phyloP scores from a whole-genome alignment of 2,797 vertebrate genomes.

The Sebastes oblongus region DNA sequence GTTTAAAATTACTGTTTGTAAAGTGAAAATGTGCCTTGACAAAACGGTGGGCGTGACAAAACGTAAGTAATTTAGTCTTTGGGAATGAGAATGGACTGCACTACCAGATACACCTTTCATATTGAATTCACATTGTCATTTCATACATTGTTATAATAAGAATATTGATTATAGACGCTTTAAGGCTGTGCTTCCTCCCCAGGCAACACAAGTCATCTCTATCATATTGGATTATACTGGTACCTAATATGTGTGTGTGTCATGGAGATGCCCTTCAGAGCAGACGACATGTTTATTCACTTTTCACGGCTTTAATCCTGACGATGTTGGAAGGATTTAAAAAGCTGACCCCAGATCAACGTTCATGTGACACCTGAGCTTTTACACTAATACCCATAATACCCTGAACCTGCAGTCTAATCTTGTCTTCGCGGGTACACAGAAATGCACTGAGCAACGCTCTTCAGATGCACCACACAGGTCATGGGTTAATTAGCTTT shows the following conservation, averaged over 20 bases:
- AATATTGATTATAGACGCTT: not conserved
- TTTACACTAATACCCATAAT: conserved; percentile 34
- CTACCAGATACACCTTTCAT: not conserved
- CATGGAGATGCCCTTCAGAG: not conserved
- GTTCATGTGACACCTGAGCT: conserved; percentile 22
- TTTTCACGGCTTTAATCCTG: conserved; percentile 12
- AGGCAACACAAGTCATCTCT: not conserved
- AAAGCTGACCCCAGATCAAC: not conserved
- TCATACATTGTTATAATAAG: not conserved
- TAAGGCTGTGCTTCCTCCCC: not conserved
- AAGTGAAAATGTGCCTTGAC: too few species aligned
- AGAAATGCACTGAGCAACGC: too few species aligned
- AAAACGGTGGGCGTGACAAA: too few species aligned
- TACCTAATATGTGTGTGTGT: not conserved
- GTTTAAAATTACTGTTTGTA: too few species aligned
- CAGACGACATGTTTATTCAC: not conserved
- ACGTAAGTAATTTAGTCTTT: too few species aligned
- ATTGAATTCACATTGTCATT: not conserved
- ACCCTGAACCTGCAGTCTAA: not conserved
- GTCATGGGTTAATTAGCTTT: not conserved
- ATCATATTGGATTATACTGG: not conserved
- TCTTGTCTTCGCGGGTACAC: not conserved
- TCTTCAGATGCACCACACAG: not conserved
- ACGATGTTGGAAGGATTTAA: not conserved
- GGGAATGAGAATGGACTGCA: too few species aligned